Conservation (phyloP, 2,797 vertebrate genomes). For the Lateolabrax maculatus region DNA sequence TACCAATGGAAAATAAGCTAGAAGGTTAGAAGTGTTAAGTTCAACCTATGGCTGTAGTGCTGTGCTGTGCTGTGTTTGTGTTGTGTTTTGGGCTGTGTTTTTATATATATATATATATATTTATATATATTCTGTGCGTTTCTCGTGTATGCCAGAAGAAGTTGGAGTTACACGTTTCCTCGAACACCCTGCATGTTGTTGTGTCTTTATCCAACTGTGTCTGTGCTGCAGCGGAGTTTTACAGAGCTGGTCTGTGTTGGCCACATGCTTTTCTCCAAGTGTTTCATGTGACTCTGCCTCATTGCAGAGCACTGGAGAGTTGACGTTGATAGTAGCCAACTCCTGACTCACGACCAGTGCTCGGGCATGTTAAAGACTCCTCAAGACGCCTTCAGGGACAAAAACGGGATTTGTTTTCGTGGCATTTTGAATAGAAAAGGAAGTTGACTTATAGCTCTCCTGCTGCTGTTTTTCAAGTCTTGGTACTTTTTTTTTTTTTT, state of each 20-base stretch:
- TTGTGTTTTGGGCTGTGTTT: constrained; percentile 56
- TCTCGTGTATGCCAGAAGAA: constrained; percentile 60
- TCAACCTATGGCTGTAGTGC: constrained; percentile 69
- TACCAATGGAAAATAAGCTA: constrained; percentile 88
- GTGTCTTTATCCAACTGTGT: constrained; percentile 29
- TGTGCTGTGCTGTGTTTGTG: constrained; percentile 62
- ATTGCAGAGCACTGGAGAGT: constrained; percentile 70
- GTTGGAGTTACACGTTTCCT: constrained; percentile 67
- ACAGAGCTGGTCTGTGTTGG: constrained; percentile 10
- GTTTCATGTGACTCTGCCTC: constrained; percentile 68
- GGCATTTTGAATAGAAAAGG: neutral
- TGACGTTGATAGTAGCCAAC: constrained; percentile 64
- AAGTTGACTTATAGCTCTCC: constrained; percentile 15
- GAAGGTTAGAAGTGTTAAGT: constrained; percentile 87
- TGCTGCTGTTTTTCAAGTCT: neutral
- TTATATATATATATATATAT: no score
- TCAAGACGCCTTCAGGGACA: constrained; percentile 18
- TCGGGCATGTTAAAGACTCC: constrained; percentile 33
- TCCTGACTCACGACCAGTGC: constrained; percentile 71
- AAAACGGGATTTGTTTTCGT: neutral
- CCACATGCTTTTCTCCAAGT: constrained; percentile 67
- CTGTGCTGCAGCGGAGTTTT: constrained; percentile 46
- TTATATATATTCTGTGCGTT: constrained; percentile 35
- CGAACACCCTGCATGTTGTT: constrained; percentile 50
- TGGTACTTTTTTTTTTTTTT: neutral